These are phyloP conservation scores for Aphelenchoides besseyi DNA, from an alignment of 1,140 invertebrate species.

Conservation along the genomic window DNA sequence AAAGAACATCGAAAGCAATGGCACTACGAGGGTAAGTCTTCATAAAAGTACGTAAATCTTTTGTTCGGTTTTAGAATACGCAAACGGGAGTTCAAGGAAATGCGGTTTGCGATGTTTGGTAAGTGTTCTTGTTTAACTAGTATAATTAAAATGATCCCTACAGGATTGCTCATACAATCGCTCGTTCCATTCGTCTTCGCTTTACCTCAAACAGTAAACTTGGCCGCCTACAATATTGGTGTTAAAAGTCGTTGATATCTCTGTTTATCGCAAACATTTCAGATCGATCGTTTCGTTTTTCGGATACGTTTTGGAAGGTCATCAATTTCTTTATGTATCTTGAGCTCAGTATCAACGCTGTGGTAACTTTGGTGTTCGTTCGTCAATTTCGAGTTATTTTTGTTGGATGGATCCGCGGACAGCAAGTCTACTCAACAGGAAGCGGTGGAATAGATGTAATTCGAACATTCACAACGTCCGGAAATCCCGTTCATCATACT, in stretches of 20 bases:
- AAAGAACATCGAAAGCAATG: background rate
- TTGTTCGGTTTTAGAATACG: background rate
- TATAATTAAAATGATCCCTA: background rate
- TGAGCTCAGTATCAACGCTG: background rate
- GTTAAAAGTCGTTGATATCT: background rate
- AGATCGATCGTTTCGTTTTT: conserved; percentile 3
- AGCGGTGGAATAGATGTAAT: no score
- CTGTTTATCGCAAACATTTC: background rate
- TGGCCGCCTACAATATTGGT: background rate
- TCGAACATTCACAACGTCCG: no score
- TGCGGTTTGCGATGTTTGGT: background rate
- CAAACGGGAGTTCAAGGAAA: conserved; percentile 6
- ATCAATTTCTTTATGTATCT: conserved; percentile 9
- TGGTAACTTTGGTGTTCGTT: background rate
- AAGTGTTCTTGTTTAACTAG: background rate
- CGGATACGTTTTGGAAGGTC: background rate
- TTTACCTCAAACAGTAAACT: background rate
- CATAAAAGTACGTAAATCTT: background rate
- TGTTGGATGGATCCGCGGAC: background rate
- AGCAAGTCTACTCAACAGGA: no score
- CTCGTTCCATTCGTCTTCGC: conserved; percentile 7
- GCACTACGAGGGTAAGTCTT: background rate
- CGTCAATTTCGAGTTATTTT: background rate
- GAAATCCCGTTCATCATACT: no score
- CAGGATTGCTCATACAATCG: background rate